Base-by-base conservation (phyloP, 2,113 vertebrate genomes). In the Acanthochromis polyacanthus region DNA sequence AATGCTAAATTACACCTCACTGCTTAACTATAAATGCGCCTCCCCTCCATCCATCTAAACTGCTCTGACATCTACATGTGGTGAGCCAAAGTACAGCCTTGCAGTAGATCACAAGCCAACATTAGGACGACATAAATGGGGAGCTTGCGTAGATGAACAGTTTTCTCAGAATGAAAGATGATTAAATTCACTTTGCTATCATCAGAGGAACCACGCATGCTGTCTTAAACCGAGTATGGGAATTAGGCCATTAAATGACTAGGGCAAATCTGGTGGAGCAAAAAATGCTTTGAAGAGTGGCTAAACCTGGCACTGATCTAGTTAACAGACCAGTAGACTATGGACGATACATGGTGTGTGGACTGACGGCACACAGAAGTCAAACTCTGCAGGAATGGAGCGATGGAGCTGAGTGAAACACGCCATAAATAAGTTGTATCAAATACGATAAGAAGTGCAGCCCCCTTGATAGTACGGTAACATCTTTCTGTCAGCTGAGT, bases 81-180 rank as follows among this genome's bases (percentile, higher is more conserved):
- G 43, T 11, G 8, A 10, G 65, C 10, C 1, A 14, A 62, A 76
- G 45, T 11, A 9, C 52, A 73, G 25, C 30, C 55, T 63, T 45
- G 14, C 45, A 63, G 43, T 53, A 60, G 6, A 80, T 80, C 69
- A 84, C 59, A 12, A 53, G 6, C 32, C 36, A 71, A 68, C 23
- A 10, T 50, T 28, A 71, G 40, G 48, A 57, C 46, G 60, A 78
- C 62, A 77, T 48, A 63, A 78, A 87, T 69, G 56, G 32, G 32
- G 46, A 68, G 25, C 36, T 55, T 32, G 28, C 69, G 63, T 66
- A 61, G 77, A 81, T 69, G 14, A 58, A 56, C 23, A 4, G 23
- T 51, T 71, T 48, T 69, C 6, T 64, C 52, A 8, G 9, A 30
- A 75, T 65, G 38, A 68, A 51, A 67, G 65, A 70, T 32, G 57